These are phyloP conservation scores for Megalurothrips usitatus DNA, from an alignment of 2,888 invertebrate genomes.

Conservation along the genomic window DNA sequence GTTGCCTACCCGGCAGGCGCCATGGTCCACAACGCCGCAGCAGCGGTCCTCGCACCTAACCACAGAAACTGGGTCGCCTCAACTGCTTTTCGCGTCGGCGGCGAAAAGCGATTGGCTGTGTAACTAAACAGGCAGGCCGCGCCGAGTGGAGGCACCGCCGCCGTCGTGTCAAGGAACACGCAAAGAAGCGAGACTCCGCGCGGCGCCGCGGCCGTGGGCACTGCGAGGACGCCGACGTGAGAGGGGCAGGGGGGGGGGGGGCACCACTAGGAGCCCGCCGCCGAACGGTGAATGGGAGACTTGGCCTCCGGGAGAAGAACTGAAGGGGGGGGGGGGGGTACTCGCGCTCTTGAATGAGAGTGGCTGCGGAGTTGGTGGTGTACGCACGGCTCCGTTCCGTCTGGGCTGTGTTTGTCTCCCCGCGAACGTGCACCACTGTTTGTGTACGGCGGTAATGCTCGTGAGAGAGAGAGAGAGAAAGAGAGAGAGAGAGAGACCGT, in stretches of 20 bases:
- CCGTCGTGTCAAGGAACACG: neutral
- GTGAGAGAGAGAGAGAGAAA: neutral
- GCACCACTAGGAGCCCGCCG: neutral
- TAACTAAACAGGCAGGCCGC: neutral
- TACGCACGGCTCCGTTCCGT: neutral
- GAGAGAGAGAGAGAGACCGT: too few relatives aligned
- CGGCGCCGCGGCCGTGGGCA: neutral
- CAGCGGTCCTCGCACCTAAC: too few relatives aligned
- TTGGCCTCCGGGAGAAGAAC: neutral
- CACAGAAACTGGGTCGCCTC: too few relatives aligned
- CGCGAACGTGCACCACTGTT: neutral
- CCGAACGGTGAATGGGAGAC: slow-evolving; percentile 14
- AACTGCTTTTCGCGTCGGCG: too few relatives aligned
- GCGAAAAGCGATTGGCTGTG: neutral
- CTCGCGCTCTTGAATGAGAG: neutral
- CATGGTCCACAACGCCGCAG: too few relatives aligned
- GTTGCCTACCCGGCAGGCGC: too few relatives aligned
- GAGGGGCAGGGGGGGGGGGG: neutral
- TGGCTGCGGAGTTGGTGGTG: neutral
- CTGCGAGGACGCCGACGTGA: neutral
- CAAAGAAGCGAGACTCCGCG: neutral
- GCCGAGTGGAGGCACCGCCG: neutral
- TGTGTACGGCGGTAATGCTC: neutral
- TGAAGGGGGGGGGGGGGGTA: neutral
- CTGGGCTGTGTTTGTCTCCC: neutral